Evolutionary conservation across 2,113 vertebrate species (phyloP).

Genomic region (Ptychochromis oligacanthus): DNA sequence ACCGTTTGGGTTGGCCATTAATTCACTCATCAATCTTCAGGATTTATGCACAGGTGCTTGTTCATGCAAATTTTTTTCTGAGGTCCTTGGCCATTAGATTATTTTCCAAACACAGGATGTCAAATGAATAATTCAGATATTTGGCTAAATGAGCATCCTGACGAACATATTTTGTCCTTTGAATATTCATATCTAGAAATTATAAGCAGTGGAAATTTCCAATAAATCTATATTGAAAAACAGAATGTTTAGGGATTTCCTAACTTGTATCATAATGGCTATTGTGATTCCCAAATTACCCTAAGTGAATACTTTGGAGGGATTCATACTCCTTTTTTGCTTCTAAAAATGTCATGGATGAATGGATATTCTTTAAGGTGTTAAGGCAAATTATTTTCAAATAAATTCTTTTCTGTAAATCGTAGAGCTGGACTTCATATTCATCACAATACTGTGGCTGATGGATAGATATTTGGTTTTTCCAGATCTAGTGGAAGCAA

Average conservation of each 20-base stretch:
- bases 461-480: constrained; percentile 4
- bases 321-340: neutral
- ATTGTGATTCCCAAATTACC: neutral
- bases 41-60: constrained; percentile 80
- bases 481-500: constrained; percentile 95
- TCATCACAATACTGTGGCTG: neutral
- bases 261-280: constrained; percentile 1
- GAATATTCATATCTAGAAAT: constrained; percentile 50
- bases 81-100: constrained; percentile 66
- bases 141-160: constrained; percentile 58
- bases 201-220: constrained; percentile 39
- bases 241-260: constrained; percentile 19
- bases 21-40: constrained; percentile 74
- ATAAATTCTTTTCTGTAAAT: neutral
- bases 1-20: constrained; percentile 68
- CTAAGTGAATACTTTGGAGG: neutral
- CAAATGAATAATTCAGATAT: constrained; percentile 74
- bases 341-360: neutral
- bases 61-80: constrained; percentile 69
- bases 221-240: constrained; percentile 14
- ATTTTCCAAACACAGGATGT: constrained; percentile 60
- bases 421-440: neutral
- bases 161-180: constrained; percentile 52
- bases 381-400: neutral
- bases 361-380: neutral